Evolutionary conservation across 2,113 vertebrate genomes (phyloP).

Genomic region (Mormyrus lacerda): DNA sequence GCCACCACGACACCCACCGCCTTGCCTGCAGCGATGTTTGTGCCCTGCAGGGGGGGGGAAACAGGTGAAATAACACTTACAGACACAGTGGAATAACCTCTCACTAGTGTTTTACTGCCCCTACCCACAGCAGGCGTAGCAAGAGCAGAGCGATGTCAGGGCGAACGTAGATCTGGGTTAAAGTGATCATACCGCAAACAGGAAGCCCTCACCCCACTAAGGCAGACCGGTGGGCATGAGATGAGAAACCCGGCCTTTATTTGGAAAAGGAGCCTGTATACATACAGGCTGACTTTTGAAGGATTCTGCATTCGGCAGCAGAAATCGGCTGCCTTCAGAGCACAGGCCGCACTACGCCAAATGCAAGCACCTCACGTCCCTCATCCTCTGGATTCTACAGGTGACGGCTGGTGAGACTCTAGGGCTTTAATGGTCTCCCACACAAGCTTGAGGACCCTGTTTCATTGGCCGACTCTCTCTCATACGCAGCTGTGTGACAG

Average conservation of each 20-base stretch:
- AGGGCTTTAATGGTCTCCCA: neutral
- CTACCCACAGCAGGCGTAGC: neutral
- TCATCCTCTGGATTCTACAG: neutral
- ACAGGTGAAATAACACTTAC: neutral
- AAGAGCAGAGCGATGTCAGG: neutral
- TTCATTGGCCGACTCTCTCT: neutral
- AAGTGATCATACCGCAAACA: neutral
- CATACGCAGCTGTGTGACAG: neutral
- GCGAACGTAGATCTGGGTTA: neutral
- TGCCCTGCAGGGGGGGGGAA: constrained; percentile 63
- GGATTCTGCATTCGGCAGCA: neutral
- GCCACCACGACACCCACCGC: constrained; percentile 92
- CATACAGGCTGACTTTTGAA: neutral
- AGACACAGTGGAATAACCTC: neutral
- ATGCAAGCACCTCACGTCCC: neutral
- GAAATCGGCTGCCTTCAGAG: neutral
- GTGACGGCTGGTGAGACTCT: neutral
- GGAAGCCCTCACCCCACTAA: neutral
- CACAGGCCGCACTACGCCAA: no score
- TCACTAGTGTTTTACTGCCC: neutral
- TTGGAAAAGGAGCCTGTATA: neutral
- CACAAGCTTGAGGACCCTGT: neutral
- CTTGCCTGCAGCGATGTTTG: constrained; percentile 93
- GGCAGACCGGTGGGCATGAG: neutral
- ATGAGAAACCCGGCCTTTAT: neutral